Base-by-base conservation (phyloP, 2,888 invertebrate species). In the Nomada fabriciana region DNA sequence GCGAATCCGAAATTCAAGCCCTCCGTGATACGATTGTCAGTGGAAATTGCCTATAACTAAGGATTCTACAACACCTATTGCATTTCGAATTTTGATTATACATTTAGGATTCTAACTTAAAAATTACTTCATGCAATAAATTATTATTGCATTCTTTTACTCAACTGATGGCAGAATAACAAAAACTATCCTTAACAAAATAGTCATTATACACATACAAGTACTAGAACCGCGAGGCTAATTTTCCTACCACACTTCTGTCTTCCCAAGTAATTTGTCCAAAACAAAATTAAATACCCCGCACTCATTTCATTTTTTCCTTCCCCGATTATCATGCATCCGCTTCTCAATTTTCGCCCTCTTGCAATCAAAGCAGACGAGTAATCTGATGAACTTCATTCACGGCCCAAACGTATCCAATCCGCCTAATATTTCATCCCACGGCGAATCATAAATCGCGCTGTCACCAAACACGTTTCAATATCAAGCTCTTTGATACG, bases 331-430 rank as follows among this genome's bases (percentile, higher is more conserved):
- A 68, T 67, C 80, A 36, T 50, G 61, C 53, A 55, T 57, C 71
- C 55, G 77, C 67, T 72, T 72, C 77, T 80, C 72, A 80, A 77
- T 77, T 77, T 52, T 55, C 71, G 77, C 71, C 80, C 78, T 53
- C 77, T 72, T 63, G 61, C 67, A 72, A 29, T 63, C 67, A 52
- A 52, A 77, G 61, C 71, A 43, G n/a, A 52, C 57, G 43, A 23
- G 20, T 67, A 53, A 78, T 74, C 79, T 11, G n/a, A 47, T 78
- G 65, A 53, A 43, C 25, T 15, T 55, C 25, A 57, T 72, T 72
- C 57, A 64, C 43, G 55, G 15, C 15, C 13, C 52, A 52, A 64
- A 64, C 61, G 29, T 69, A 13, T 63, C 50, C 69, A 42, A 75
- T 52, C 57, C 59, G n/a, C 20, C 63, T 55, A 42, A 74, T 77